Percentiles rank a stretch among this genome's conserved stretches.
Evolutionary conservation across 2,797 vertebrate species (phyloP).

Genomic region (Novumbra hubbsi): DNA sequence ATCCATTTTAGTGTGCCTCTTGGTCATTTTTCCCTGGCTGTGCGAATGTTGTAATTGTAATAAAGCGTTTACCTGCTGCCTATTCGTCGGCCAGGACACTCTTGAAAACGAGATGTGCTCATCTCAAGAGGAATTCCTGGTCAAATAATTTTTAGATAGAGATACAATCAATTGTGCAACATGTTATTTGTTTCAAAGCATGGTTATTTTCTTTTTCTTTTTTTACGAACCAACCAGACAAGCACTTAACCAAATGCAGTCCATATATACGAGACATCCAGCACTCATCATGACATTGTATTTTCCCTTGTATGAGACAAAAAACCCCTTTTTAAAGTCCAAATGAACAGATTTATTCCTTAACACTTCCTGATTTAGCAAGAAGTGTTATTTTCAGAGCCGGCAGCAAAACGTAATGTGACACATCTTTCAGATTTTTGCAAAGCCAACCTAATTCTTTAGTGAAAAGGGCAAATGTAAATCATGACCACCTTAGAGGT

Average conservation of each 20-base stretch:
- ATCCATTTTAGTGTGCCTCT: constrained; percentile 68
- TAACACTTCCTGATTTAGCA: constrained; percentile 49
- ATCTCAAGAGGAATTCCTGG: constrained; percentile 88
- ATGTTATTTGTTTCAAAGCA: constrained; percentile 79
- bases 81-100: constrained; percentile 84
- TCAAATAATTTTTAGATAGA: constrained; percentile 86
- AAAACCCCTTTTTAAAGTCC: constrained; percentile 70
- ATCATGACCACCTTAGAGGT: constrained; percentile 50
- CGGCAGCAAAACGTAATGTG: constrained; percentile 39
- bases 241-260: constrained; percentile 78
- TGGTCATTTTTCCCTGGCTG: constrained; percentile 61
- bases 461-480: constrained; percentile 76
- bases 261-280: constrained; percentile 78
- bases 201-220: constrained; percentile 60
- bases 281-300: constrained; percentile 80
- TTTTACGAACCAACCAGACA: constrained; percentile 41
- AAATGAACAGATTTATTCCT: constrained; percentile 60
- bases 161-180: constrained; percentile 82
- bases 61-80: constrained; percentile 85
- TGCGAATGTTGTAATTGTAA: constrained; percentile 75
- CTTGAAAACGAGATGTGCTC: constrained; percentile 88
- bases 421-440: constrained; percentile 21
- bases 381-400: constrained; percentile 54
- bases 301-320: constrained; percentile 83
- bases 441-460: constrained; percentile 47